Evolutionary conservation across 2,797 vertebrate genomes (phyloP).

Genomic region (Sebastes itinus): DNA sequence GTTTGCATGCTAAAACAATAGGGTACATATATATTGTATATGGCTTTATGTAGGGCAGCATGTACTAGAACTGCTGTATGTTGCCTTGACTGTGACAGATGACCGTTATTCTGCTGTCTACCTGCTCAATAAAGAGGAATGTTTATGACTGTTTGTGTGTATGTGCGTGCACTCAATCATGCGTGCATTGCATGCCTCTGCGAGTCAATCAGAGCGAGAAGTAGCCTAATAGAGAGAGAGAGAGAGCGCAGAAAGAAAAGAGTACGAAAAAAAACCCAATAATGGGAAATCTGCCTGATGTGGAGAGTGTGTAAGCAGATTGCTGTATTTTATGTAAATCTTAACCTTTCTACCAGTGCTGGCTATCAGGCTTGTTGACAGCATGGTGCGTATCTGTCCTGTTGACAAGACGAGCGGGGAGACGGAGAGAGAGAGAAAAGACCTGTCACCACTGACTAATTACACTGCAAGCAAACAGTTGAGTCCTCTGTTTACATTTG

Average conservation of each 20-base stretch:
- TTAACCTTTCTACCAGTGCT: constrained; percentile 71
- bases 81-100: constrained; percentile 54
- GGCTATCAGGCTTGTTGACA: constrained; percentile 77
- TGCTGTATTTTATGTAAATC: constrained; percentile 78
- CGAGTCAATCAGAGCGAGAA: constrained; percentile 39
- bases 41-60: constrained; percentile 21
- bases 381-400: constrained; percentile 67
- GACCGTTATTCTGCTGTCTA: constrained; percentile 46
- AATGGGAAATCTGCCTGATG: constrained; percentile 56
- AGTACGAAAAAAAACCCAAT: constrained; percentile 15
- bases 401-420: constrained; percentile 67
- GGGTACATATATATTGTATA: constrained; percentile 18
- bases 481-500: constrained; percentile 78
- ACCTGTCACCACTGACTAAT: constrained; percentile 78
- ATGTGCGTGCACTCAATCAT: constrained; percentile 41
- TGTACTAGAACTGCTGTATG: constrained; percentile 3
- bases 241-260: constrained; percentile 1
- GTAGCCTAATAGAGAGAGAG: constrained; percentile 4
- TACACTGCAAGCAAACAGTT: constrained; percentile 75
- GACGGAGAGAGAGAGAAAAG: constrained; percentile 58
- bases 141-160: constrained; percentile 44
- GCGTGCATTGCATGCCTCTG: constrained; percentile 15
- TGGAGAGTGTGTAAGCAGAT: constrained; percentile 65
- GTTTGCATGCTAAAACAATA: constrained; percentile 29
- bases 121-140: constrained; percentile 52